Conservation (phyloP, 2,888 invertebrate species). For the Coremacera marginata region DNA sequence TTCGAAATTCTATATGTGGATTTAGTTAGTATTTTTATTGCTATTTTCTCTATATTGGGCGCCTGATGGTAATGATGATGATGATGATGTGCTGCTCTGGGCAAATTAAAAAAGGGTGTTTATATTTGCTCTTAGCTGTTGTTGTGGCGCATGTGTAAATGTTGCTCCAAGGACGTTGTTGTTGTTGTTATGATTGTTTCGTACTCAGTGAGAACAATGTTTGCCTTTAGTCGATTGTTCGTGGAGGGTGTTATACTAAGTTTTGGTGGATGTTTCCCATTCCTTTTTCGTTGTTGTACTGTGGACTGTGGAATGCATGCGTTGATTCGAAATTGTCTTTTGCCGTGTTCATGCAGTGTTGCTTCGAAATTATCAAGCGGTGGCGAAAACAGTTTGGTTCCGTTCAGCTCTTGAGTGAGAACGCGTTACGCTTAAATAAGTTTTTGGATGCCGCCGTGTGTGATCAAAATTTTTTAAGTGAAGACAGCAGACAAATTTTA, state of each 20-base stretch:
- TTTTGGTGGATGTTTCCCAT: background rate
- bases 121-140: background rate
- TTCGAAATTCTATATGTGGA: background rate
- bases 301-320: conserved; percentile 14
- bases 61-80: background rate
- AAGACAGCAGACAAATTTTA: background rate
- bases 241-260: background rate
- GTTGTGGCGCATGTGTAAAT: conserved; percentile 11
- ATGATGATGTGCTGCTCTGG: background rate
- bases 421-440: conserved; percentile 9
- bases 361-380: background rate
- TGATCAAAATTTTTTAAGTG: background rate
- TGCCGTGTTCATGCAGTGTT: conserved; percentile 7
- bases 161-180: background rate
- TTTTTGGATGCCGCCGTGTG: conserved; percentile 11
- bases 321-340: conserved; percentile 14
- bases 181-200: background rate
- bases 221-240: background rate
- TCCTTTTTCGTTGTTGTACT: background rate
- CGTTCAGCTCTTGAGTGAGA: conserved; percentile 28
- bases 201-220: background rate
- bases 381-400: conserved; percentile 30
- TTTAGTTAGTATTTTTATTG: background rate
- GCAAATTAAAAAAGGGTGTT: background rate
- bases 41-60: background rate